These are phyloP conservation scores for Fringilla coelebs DNA, from an alignment of 2,797 vertebrate species.

Conservation along the genomic window DNA sequence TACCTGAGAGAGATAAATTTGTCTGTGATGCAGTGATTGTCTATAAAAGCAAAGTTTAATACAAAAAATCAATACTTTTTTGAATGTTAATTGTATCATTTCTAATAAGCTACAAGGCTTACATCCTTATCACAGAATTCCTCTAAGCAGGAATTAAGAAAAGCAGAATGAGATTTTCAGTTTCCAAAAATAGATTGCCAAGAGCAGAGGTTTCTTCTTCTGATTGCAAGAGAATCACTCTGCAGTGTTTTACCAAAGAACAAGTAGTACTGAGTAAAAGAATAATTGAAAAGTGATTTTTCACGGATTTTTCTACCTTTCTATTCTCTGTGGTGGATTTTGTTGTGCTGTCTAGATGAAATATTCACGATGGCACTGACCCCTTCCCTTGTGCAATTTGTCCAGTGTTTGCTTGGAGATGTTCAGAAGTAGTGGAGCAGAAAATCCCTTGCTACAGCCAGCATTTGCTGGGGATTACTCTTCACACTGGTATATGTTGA, in stretches of 20 bases:
- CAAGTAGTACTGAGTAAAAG: constrained; percentile 26
- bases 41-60: constrained; percentile 6
- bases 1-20: neutral
- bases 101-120: constrained; percentile 24
- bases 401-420: constrained; percentile 42
- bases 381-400: constrained; percentile 54
- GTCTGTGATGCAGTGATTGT: neutral
- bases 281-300: constrained; percentile 61
- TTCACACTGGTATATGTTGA: neutral
- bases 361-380: constrained; percentile 49
- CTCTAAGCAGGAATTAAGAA: constrained; percentile 19
- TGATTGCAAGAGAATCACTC: constrained; percentile 38
- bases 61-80: neutral
- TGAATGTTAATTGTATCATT: constrained; percentile 32
- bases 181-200: constrained; percentile 49
- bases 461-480: constrained; percentile 47
- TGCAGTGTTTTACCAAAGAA: constrained; percentile 46
- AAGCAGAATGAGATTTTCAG: constrained; percentile 31
- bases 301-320: neutral
- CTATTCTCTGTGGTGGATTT: constrained; percentile 1
- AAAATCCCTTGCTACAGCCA: constrained; percentile 55
- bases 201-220: neutral
- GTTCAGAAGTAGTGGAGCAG: constrained; percentile 54
- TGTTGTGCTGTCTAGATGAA: constrained; percentile 48
- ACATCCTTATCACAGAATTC: constrained; percentile 36